Conservation (phyloP, 2,113 vertebrate species). For the Thunnus maccoyii region DNA sequence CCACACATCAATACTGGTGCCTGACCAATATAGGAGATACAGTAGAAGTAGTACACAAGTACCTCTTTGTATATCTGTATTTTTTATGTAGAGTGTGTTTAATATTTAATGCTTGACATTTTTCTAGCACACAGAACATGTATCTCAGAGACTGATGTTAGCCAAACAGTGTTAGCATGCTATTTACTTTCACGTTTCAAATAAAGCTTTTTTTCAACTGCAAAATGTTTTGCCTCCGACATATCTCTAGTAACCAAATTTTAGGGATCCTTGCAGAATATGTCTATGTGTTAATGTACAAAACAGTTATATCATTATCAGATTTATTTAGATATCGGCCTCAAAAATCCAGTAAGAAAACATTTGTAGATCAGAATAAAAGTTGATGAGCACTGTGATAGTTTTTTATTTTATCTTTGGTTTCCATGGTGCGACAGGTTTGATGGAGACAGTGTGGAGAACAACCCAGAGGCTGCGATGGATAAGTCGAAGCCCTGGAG, state of each 20-base stretch:
- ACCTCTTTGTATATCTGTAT: too few species aligned
- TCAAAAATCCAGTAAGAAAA: too few species aligned
- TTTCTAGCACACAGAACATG: too few species aligned
- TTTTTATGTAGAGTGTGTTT: too few species aligned
- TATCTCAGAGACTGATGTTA: too few species aligned
- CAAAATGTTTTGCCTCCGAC: neutral
- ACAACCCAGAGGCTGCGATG: constrained; percentile 88
- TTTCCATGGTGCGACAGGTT: constrained; percentile 83
- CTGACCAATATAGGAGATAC: neutral
- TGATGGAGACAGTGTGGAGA: constrained; percentile 94
- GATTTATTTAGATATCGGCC: too few species aligned
- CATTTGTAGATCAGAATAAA: neutral
- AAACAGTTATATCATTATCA: too few species aligned
- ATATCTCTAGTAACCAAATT: neutral
- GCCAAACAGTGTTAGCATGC: neutral
- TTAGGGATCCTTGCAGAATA: neutral
- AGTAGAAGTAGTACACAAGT: too few species aligned
- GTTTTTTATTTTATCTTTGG: neutral
- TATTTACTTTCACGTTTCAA: neutral
- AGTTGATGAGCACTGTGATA: neutral
- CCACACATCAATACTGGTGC: neutral
- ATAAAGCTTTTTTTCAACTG: neutral
- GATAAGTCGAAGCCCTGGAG: constrained; percentile 96
- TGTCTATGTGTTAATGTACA: too few species aligned
- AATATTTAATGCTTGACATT: too few species aligned